These are phyloP conservation scores for Microtus ochrogaster DNA, from an alignment of 2,113 vertebrate species.

Conservation along the genomic window DNA sequence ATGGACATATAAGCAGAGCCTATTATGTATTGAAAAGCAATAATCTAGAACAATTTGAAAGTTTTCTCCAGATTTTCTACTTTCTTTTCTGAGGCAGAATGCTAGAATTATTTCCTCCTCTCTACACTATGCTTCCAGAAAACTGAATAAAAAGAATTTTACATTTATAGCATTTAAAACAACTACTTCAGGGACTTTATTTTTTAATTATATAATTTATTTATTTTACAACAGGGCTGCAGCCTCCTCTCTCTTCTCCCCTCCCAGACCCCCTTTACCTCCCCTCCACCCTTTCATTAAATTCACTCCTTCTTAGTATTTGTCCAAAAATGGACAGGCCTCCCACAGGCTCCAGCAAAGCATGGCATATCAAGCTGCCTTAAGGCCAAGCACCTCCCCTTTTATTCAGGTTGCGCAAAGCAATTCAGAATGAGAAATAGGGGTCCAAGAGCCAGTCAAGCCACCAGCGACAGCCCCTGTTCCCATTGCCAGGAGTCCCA, in stretches of 20 bases:
- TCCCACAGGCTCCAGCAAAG: not conserved
- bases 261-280: not conserved
- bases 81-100: slow-evolving; percentile 55
- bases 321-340: not conserved
- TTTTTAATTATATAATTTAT: not conserved
- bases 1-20: slow-evolving; percentile 55
- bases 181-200: slow-evolving; percentile 23
- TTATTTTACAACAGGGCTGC: not conserved
- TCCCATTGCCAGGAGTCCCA: not conserved
- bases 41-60: slow-evolving; percentile 49
- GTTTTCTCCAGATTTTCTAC: slow-evolving; percentile 13
- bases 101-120: slow-evolving; percentile 22
- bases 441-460: not conserved
- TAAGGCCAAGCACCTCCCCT: not conserved
- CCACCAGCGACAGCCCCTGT: not conserved
- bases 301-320: not conserved
- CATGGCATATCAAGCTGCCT: not conserved
- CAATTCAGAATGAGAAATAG: not conserved
- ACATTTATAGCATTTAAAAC: slow-evolving; percentile 47
- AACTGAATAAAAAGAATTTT: slow-evolving; percentile 45
- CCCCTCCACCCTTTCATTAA: not conserved
- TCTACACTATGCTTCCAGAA: not conserved
- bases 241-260: not conserved
- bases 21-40: not conserved
- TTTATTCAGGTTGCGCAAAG: not conserved